Percentiles rank a stretch among this genome's conserved stretches.
phyloP scores from a whole-genome alignment of 2,797 vertebrate species.

The Notamacropus eugenii region DNA sequence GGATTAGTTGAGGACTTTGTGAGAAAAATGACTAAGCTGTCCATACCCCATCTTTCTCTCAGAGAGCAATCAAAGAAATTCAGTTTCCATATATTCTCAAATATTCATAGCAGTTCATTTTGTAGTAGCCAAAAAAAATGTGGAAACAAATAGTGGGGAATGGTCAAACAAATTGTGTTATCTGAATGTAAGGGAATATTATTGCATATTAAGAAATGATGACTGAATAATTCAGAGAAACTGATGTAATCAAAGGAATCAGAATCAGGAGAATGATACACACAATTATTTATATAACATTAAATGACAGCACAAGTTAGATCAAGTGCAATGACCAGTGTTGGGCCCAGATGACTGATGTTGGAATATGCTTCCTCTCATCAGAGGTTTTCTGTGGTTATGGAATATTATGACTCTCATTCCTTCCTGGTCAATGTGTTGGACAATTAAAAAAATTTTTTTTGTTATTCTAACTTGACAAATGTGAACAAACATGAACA shows the following conservation, averaged over 20 bases:
- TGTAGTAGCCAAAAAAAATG: neutral
- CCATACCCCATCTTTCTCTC: neutral
- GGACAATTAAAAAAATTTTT: neutral
- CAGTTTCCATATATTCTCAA: neutral
- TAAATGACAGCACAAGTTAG: neutral
- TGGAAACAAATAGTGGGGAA: neutral
- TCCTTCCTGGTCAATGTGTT: neutral
- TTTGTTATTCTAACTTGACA: neutral
- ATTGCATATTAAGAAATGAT: neutral
- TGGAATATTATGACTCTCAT: neutral
- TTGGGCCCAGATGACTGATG: neutral
- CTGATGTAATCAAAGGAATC: neutral
- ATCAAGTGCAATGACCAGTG: neutral
- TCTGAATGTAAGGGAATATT: neutral
- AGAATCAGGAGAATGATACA: neutral
- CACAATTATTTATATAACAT: neutral
- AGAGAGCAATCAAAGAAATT: neutral
- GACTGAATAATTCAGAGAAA: neutral
- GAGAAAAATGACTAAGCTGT: neutral
- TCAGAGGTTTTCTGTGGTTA: neutral
- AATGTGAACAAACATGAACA: neutral
- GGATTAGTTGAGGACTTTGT: neutral
- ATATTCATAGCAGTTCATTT: neutral
- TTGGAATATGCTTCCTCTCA: neutral
- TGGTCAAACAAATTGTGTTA: neutral